These are phyloP conservation scores for Harmothoe impar DNA, from an alignment of 2,888 invertebrate genomes.

Conservation along the genomic window DNA sequence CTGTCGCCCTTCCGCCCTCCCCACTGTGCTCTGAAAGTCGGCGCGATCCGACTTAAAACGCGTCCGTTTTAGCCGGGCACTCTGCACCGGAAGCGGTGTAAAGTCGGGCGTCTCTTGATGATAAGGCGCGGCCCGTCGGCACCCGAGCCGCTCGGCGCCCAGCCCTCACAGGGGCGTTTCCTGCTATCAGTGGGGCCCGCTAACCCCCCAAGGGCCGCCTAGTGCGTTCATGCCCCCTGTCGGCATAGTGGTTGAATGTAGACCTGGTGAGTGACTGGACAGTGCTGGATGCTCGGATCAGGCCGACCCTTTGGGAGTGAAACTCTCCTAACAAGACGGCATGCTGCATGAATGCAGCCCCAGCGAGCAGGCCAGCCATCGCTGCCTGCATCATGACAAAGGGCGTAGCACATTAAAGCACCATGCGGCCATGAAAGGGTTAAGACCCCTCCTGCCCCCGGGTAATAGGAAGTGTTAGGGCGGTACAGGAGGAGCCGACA, in stretches of 20 bases:
- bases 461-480: constrained; percentile 39
- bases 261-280: too few species aligned
- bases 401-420: too few species aligned
- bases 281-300: too few species aligned
- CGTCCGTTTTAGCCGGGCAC: background rate
- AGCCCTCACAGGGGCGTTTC: background rate
- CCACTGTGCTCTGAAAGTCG: background rate
- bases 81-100: constrained; percentile 11
- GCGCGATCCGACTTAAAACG: constrained; percentile 28
- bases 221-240: background rate
- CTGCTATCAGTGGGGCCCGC: background rate
- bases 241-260: too few species aligned
- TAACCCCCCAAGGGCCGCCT: background rate
- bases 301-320: too few species aligned
- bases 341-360: too few species aligned
- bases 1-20: background rate
- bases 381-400: too few species aligned
- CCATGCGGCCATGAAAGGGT: too few species aligned
- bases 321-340: too few species aligned
- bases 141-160: background rate
- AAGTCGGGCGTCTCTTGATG: constrained; percentile 33
- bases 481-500: background rate
- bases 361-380: too few species aligned
- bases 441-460: background rate
- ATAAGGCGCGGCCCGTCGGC: constrained; percentile 5